Evolutionary conservation across 2,888 invertebrate species (phyloP).

Genomic region (Embidobia sp.): DNA sequence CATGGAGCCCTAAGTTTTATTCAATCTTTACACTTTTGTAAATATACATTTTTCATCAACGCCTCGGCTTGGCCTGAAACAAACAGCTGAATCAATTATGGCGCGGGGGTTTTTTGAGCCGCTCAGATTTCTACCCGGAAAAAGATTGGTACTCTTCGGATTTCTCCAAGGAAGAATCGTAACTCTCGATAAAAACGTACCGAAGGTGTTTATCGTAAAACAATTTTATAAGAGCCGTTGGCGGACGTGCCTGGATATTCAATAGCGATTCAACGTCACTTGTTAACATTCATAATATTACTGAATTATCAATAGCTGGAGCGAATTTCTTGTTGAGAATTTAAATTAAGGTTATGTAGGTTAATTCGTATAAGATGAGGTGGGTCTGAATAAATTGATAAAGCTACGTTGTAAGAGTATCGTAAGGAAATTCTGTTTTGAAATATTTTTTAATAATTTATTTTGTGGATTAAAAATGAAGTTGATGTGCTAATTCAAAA

Average conservation of each 20-base stretch:
- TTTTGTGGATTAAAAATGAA: too few relatives aligned
- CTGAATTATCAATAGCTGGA: constrained; percentile 29
- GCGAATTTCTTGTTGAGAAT: too few relatives aligned
- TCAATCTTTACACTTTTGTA: constrained; percentile 41
- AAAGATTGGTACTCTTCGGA: not conserved
- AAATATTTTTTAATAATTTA: too few relatives aligned
- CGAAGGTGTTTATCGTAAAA: constrained; percentile 4
- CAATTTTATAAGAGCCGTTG: too few relatives aligned
- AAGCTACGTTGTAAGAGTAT: too few relatives aligned
- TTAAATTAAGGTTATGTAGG: too few relatives aligned
- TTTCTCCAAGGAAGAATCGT: constrained; percentile 9
- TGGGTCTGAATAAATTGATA: too few relatives aligned
- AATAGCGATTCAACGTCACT: constrained; percentile 14
- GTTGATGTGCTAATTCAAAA: too few relatives aligned
- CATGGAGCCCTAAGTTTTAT: constrained; percentile 59
- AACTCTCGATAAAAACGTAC: not conserved
- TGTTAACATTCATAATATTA: constrained; percentile 21
- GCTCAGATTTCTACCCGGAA: not conserved
- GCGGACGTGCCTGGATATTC: too few relatives aligned
- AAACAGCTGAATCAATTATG: constrained; percentile 41
- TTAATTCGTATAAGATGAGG: too few relatives aligned
- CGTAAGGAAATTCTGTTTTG: too few relatives aligned
- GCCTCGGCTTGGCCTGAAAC: not conserved
- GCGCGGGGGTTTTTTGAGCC: constrained; percentile 1
- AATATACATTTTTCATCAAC: constrained; percentile 33